These are phyloP conservation scores for Bucco capensis DNA, from an alignment of 2,113 vertebrate genomes.

Conservation along the genomic window DNA sequence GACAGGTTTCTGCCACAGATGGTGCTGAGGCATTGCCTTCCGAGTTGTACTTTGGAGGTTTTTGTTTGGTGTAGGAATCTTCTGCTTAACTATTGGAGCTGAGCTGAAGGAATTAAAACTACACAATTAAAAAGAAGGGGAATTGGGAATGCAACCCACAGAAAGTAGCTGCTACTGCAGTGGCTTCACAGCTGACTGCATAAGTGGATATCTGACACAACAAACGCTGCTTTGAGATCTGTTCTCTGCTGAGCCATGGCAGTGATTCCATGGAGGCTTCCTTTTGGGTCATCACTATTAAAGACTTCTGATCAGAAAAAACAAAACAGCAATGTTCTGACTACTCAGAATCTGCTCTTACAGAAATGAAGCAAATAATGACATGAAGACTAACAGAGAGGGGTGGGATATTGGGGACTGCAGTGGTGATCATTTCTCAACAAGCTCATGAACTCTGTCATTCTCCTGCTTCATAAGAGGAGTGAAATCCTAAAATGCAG, in stretches of 20 bases:
- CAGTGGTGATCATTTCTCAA: background rate
- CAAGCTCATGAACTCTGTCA: background rate
- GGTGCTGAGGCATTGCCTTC: background rate
- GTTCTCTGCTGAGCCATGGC: background rate
- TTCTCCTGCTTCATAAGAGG: background rate
- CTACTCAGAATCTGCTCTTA: background rate
- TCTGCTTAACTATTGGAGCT: background rate
- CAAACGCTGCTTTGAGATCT: slow-evolving; percentile 34
- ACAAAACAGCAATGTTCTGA: background rate
- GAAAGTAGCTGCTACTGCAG: background rate
- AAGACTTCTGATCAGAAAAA: slow-evolving; percentile 7
- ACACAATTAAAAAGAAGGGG: slow-evolving; percentile 1
- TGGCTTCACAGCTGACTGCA: background rate
- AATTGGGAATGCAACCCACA: background rate
- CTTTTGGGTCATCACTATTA: background rate
- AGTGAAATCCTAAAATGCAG: background rate
- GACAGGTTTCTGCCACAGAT: background rate
- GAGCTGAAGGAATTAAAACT: background rate
- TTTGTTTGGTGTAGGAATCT: background rate
- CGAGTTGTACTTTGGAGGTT: background rate
- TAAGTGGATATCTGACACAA: background rate
- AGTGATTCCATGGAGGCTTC: background rate
- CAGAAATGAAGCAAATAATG: background rate
- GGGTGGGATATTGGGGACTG: background rate
- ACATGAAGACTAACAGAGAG: background rate